Percentiles rank a stretch among this genome's conserved stretches.
These are phyloP conservation scores for Nebria ingens DNA, from an alignment of 1,140 invertebrate genomes.

Conservation along the genomic window DNA sequence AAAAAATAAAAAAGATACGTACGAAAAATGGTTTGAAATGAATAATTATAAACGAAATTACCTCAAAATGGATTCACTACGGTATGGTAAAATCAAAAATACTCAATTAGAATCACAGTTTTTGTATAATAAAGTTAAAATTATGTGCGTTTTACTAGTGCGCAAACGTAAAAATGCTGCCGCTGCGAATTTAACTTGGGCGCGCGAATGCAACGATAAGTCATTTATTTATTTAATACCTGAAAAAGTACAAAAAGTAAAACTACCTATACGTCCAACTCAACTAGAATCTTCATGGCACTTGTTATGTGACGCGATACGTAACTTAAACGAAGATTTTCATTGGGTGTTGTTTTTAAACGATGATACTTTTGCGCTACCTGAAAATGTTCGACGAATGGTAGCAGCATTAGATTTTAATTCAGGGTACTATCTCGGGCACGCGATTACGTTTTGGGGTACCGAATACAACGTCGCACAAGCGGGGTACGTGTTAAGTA, in stretches of 20 bases:
- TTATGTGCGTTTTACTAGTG: not conserved
- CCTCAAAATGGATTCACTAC: not conserved
- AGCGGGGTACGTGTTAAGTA: conserved; percentile 41
- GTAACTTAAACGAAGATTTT: conserved; percentile 21
- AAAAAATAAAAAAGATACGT: not conserved
- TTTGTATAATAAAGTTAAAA: not conserved
- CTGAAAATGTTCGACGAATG: conserved; percentile 38
- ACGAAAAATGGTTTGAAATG: not conserved
- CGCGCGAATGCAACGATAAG: not conserved
- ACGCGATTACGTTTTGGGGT: conserved; percentile 37
- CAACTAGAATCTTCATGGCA: conserved; percentile 35
- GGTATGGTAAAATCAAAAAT: not conserved
- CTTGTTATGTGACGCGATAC: conserved; percentile 34
- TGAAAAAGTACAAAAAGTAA: not conserved
- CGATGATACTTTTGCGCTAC: conserved; percentile 38
- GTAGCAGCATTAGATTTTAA: conserved; percentile 32
- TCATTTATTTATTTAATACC: not conserved
- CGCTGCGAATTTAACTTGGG: not conserved
- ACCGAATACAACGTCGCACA: conserved; percentile 39
- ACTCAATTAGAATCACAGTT: not conserved
- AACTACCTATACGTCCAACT: not conserved
- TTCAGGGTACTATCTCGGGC: conserved; percentile 39
- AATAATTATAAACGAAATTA: not conserved
- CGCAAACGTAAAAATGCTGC: not conserved
- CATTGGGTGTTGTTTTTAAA: conserved; percentile 38